Conservation (phyloP, 2,888 invertebrate genomes). For the Agrilus biguttatus region DNA sequence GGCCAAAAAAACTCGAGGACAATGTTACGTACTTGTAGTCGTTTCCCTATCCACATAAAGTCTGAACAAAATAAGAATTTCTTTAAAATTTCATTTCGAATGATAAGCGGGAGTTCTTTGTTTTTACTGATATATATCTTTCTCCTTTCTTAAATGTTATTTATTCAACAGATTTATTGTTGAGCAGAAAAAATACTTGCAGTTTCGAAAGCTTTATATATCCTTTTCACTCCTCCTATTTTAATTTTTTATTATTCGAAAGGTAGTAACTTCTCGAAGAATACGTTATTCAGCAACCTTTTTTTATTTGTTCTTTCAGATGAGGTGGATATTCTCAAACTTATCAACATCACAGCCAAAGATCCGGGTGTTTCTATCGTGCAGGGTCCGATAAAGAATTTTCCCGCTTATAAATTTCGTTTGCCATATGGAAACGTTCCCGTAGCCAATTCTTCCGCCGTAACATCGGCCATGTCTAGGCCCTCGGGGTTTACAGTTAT, state of each 20-base stretch:
- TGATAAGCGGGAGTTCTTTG: too few species aligned
- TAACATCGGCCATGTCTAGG: constrained; percentile 25
- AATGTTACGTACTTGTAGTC: too few species aligned
- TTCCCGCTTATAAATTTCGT: constrained; percentile 32
- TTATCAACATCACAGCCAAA: constrained; percentile 29
- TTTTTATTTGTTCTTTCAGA: constrained; percentile 16
- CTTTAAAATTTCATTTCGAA: too few species aligned
- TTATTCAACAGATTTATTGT: too few species aligned
- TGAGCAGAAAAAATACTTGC: background rate
- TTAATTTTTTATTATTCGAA: background rate
- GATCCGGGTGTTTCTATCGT: constrained; percentile 31
- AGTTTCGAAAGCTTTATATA: background rate
- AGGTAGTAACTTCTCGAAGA: background rate
- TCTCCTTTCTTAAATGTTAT: too few species aligned
- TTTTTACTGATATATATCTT: too few species aligned
- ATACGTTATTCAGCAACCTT: too few species aligned
- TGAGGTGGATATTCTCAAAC: constrained; percentile 29
- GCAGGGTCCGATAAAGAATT: constrained; percentile 28
- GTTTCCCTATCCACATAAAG: too few species aligned
- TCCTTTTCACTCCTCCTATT: background rate
- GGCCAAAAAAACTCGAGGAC: too few species aligned
- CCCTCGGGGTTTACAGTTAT: constrained; percentile 27
- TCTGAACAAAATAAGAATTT: too few species aligned
- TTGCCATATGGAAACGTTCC: constrained; percentile 30
- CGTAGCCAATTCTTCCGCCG: constrained; percentile 24